These are phyloP conservation scores for Pseudanteris insignis DNA, from an alignment of 2,888 invertebrate species.

Conservation along the genomic window DNA sequence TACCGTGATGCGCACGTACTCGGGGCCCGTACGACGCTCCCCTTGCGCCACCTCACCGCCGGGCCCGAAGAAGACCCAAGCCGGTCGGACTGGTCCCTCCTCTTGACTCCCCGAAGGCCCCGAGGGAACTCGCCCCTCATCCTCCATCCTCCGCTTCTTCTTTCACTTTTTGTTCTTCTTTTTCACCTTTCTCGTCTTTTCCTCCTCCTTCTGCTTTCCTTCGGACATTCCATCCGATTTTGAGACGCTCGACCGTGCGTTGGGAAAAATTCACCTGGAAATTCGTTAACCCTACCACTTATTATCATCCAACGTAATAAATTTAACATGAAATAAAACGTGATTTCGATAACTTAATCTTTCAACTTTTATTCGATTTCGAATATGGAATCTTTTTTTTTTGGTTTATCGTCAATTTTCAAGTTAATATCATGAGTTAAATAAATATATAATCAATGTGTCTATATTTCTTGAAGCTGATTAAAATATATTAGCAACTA, in stretches of 20 bases:
- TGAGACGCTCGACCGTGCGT: slow-evolving; percentile 56
- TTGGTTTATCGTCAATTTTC: no score
- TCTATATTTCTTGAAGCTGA: no score
- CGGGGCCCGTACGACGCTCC: slow-evolving; percentile 30
- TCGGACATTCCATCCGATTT: slow-evolving; percentile 68
- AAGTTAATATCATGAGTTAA: no score
- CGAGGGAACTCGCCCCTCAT: slow-evolving; percentile 51
- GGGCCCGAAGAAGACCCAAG: slow-evolving; percentile 49
- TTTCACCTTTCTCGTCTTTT: slow-evolving; percentile 28
- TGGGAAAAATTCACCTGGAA: no score
- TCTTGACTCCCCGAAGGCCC: slow-evolving; percentile 72
- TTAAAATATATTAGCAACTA: no score
- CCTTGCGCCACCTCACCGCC: slow-evolving; percentile 23
- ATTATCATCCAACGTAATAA: no score
- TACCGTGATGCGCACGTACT: slow-evolving; percentile 51
- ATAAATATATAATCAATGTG: no score
- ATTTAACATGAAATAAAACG: no score
- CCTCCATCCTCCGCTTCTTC: slow-evolving; percentile 52
- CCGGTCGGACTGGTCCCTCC: slow-evolving; percentile 66
- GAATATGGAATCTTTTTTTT: no score
- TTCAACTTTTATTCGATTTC: no score
- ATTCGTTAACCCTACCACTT: no score
- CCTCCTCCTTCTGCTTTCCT: slow-evolving; percentile 52
- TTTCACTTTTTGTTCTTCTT: slow-evolving; percentile 61
- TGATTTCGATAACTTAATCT: no score